Base-by-base conservation (phyloP, 2,888 invertebrate genomes). In the Linnaemya tessellans region DNA sequence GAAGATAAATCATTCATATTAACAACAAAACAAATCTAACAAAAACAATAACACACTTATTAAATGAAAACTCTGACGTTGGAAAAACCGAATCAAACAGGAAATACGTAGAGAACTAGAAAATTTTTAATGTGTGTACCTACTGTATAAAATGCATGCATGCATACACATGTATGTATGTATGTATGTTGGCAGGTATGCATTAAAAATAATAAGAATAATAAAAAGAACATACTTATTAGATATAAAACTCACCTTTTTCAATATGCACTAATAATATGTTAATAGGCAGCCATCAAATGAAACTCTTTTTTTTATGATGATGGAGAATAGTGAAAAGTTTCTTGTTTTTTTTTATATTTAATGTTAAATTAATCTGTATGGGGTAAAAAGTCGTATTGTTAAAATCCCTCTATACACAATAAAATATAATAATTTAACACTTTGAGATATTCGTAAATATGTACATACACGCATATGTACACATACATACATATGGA, bases 71-170 rank as follows among this genome's bases (percentile, higher is more conserved):
- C 62, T 38, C 58, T 73, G 41, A 80, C 64, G 22, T 65, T 65
- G 74, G 58, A 38, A 41, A 46, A 51, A 46, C 25, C 56, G n/a
- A 75, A 67, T 20, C 56, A 70, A 77, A 80, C 80, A 80, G 80
- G 67, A 80, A 84, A 84, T 80, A 64, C 38, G 58, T 46, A 84
- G n/a, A 54, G 18, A 56, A 79, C 43, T 58, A 51, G 56, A 82
- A 71, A 73, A 71, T 60, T 77, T 18, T 56, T 22, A 7, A 46
- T 22, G 20, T 41, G n/a, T 20, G 20, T 49, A 54, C n/a, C n/a
- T n/a, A n/a, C n/a, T n/a, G n/a, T n/a, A n/a, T n/a, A n/a, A n/a
- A n/a, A n/a, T n/a, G n/a, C n/a, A n/a, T n/a, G 74, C 25, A 75
- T 43, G 8, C 0, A 25, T 51, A 38, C 5, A 11, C 11, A 18